Evolutionary conservation across 2,797 vertebrate species (phyloP), one percentile per base, ranked within the genome.

Genomic region (Natrix natrix): DNA sequence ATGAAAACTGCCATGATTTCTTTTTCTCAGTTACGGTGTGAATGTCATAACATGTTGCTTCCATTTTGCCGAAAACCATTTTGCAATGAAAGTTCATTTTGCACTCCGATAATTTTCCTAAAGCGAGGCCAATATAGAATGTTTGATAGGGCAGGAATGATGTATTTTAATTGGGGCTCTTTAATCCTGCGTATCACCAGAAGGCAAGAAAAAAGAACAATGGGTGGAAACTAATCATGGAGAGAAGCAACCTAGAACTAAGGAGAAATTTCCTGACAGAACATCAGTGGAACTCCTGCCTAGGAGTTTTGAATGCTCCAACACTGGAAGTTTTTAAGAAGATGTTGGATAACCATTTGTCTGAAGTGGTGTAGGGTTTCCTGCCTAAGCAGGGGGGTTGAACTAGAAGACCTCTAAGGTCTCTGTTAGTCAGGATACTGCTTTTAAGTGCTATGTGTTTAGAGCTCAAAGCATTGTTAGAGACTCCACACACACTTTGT

Each of bases 101-200:
- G 37, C 37, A 43, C n/a, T 61, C 87, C 2, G 1, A 4, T 0
- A 1, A 87, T 55, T 93, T 7, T 3, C 92, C 37, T 91, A 32
- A 3, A 32, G 0, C 52, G 22, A 8, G n/a, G 93, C 56, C 86
- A 91, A 13, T n/a, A 22, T 86, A 61, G 20, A 61, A 63, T 2
- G 28, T 43, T 63, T 17, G 4, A 57, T 28, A 32, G 54, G 93
- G 69, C 37, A 60, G 20, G 37, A 78, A 57, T 86, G 60, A 52
- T 63, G 7, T 89, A 91, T 96, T 96, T 87, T 89, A 7, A 66
- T 55, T 8, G 0, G 54, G 28, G 60, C 55, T 86, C 57, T 48
- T 93, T 89, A 61, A 66, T 63, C 92, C 88, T 93, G 8, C 37
- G 26, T 92, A 90, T 87, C 57, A n/a, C 28, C 63, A 32, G n/a